Evolutionary conservation across 2,888 invertebrate genomes (phyloP).

Genomic region (Pachycephus smyrnensis): DNA sequence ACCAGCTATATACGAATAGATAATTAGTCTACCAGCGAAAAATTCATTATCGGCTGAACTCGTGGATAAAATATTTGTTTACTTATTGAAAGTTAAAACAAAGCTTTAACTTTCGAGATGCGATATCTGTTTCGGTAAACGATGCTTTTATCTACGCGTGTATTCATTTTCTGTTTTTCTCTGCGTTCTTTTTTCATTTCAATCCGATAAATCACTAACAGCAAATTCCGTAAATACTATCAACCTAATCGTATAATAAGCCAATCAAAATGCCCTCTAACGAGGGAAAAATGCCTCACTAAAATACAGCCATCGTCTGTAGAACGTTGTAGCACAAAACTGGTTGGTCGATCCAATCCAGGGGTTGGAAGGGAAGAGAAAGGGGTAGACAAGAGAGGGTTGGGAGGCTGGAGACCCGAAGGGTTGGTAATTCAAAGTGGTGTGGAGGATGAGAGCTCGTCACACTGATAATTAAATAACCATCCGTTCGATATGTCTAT

Average conservation of each 20-base stretch:
- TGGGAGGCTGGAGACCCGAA: not conserved
- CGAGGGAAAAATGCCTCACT: not conserved
- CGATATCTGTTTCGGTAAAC: not conserved
- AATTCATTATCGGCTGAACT: too few relatives aligned
- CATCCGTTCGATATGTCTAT: not conserved
- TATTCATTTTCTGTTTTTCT: too few relatives aligned
- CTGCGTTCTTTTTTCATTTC: too few relatives aligned
- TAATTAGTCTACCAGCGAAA: too few relatives aligned
- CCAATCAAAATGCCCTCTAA: conserved; percentile 17
- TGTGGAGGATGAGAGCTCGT: not conserved
- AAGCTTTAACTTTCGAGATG: not conserved
- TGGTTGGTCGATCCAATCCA: not conserved
- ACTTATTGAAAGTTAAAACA: not conserved
- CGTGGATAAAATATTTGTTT: not conserved
- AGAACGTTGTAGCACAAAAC: not conserved
- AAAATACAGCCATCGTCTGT: not conserved
- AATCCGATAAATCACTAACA: not conserved
- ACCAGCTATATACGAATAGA: too few relatives aligned
- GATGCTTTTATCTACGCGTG: too few relatives aligned
- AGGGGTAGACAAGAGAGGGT: not conserved
- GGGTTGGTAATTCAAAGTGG: not conserved
- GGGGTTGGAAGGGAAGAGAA: not conserved
- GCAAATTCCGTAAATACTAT: not conserved
- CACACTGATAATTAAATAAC: conserved; percentile 29
- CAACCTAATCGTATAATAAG: conserved; percentile 4